These are phyloP conservation scores for Muscicapa comitata DNA, from an alignment of 2,797 vertebrate genomes.

Conservation along the genomic window DNA sequence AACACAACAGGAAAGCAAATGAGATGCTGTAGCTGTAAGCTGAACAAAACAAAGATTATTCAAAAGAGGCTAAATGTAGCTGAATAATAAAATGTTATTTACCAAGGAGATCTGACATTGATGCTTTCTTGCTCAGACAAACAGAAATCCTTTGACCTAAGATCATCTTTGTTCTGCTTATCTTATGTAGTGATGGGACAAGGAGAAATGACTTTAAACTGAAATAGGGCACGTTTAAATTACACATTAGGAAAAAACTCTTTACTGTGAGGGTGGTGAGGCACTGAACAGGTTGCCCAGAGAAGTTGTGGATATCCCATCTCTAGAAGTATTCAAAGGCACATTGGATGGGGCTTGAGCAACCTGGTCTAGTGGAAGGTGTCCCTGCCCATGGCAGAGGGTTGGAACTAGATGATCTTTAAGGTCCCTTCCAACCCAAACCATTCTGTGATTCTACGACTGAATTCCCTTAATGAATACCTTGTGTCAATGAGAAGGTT, in stretches of 20 bases:
- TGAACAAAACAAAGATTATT: slow-evolving; percentile 38
- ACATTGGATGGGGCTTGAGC: background rate
- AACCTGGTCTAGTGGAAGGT: background rate
- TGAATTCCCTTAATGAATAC: slow-evolving; percentile 34
- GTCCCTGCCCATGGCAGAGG: background rate
- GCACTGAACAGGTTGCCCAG: background rate
- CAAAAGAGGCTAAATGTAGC: slow-evolving; percentile 14
- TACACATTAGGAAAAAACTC: background rate
- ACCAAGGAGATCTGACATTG: background rate
- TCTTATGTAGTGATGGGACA: background rate
- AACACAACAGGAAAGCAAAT: slow-evolving; percentile 27
- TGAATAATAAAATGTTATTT: slow-evolving; percentile 37
- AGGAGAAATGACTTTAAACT: background rate
- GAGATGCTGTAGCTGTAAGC: slow-evolving; percentile 36
- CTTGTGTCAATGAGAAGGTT: slow-evolving; percentile 27
- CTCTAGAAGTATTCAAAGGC: background rate
- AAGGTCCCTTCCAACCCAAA: background rate
- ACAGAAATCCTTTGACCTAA: slow-evolving; percentile 28
- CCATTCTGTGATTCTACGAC: background rate
- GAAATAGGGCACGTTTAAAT: background rate
- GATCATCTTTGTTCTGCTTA: slow-evolving; percentile 16
- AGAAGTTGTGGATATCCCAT: background rate
- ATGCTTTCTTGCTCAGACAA: slow-evolving; percentile 11
- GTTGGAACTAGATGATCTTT: background rate
- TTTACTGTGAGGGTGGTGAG: background rate